Percentiles rank a stretch among this genome's conserved stretches.
phyloP scores from a whole-genome alignment of 2,888 invertebrate species.

The Eristalis arbustorum region DNA sequence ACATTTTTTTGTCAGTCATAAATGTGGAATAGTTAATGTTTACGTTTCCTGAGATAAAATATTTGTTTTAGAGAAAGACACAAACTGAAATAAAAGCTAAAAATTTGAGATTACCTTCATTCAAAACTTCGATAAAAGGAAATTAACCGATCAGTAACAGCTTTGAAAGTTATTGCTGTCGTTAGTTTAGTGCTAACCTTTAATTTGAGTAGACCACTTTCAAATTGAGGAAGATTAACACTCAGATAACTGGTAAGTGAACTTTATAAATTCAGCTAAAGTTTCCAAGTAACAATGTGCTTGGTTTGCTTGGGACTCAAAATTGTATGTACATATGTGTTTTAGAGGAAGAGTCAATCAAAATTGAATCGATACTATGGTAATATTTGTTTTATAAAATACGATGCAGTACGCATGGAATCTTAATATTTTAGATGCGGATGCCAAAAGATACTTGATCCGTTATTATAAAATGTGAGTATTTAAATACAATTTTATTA shows the following conservation, averaged over 20 bases:
- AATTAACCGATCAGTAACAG: slow-evolving; percentile 27
- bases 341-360: not conserved
- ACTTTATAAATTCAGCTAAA: slow-evolving; percentile 35
- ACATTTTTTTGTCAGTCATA: too few species aligned
- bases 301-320: slow-evolving; percentile 22
- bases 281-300: slow-evolving; percentile 40
- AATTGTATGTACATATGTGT: too few species aligned
- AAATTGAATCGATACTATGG: not conserved
- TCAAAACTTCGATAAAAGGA: not conserved
- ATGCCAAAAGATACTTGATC: too few species aligned
- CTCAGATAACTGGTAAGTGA: slow-evolving; percentile 48
- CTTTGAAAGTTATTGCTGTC: slow-evolving; percentile 1
- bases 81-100: too few species aligned
- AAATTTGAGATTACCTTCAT: too few species aligned
- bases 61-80: too few species aligned
- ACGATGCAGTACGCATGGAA: too few species aligned
- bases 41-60: too few species aligned
- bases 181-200: not conserved
- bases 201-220: slow-evolving; percentile 29
- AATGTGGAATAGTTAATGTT: too few species aligned
- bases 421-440: too few species aligned
- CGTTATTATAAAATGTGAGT: too few species aligned
- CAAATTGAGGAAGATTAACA: slow-evolving; percentile 25
- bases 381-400: not conserved
- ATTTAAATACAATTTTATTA: too few species aligned